Conservation (phyloP, 2,888 invertebrate species). For the Loripinus fragilis region DNA sequence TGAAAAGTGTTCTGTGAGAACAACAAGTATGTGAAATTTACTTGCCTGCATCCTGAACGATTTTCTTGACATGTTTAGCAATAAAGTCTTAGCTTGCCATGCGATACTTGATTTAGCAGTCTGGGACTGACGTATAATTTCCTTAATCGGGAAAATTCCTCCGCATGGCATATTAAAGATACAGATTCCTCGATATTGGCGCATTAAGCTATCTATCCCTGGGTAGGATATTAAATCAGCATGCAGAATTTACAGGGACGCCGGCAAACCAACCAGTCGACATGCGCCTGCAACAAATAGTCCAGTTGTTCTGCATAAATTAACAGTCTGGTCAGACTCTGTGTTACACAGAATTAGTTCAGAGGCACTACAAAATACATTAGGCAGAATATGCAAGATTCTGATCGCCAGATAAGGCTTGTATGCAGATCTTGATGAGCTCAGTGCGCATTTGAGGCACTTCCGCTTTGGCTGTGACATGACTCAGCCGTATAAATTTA, state of each 20-base stretch:
- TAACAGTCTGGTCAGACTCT: too few species aligned
- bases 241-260: background rate
- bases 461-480: too few species aligned
- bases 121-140: conserved; percentile 10
- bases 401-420: too few species aligned
- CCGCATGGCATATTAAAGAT: background rate
- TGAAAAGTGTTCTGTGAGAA: too few species aligned
- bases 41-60: background rate
- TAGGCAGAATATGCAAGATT: too few species aligned
- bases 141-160: conserved; percentile 3
- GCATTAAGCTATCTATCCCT: background rate
- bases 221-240: conserved; percentile 2
- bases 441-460: too few species aligned
- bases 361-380: too few species aligned
- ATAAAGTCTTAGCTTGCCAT: background rate
- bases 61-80: background rate
- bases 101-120: conserved; percentile 1
- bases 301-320: too few species aligned
- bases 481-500: background rate
- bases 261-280: too few species aligned
- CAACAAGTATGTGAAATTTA: background rate
- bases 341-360: too few species aligned
- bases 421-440: too few species aligned
- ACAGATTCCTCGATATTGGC: conserved; percentile 8
- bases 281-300: too few species aligned